Evolutionary conservation across 2,797 vertebrate genomes (phyloP), one percentile per base, ranked within the genome.

Genomic region (Coilia nasus): DNA sequence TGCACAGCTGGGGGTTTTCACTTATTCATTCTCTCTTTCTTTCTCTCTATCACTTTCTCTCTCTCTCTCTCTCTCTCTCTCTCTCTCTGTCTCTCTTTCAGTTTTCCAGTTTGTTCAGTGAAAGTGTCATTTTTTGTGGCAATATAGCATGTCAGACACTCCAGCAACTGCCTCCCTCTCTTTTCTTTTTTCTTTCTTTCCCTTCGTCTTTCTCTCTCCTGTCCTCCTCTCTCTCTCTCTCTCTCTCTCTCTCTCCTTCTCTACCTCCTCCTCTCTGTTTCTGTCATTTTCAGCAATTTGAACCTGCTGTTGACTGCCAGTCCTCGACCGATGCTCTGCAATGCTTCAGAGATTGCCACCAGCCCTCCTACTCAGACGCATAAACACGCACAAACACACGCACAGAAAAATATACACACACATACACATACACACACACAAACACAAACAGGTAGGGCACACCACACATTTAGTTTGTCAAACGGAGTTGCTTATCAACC

Each of bases 241-340:
- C 35, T 80, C 6, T 17, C 17, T 28, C 54, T 15, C 15, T 23
- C 12, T 44, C 5, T 41, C 35, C 54, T 54, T 7, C 71, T 62
- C 67, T 44, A 4, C 28, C 28, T 71, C 9, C 21, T 2, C 25
- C 28, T 17, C 64, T 28, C 4, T 81, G 59, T 9, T 31, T 44
- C 31, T 44, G 28, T 44, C 31, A 31, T 78, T 54, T 54, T 9
- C 92, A 97, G 94, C 87, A 96, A 54, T 54, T 54, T 54, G 9
- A 54, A 54, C 50, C 50, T 54, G 50, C 50, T 54, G 50, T 54
- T 54, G 96, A 54, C 3, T 91, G 94, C 75, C 94, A 89, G 84
- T 95, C 94, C 50, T 54, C 50, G 9, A 10, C 50, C 50, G 50
- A n/a, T 54, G 50, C 50, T 54, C 50, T 54, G 50, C 50, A 54